Evolutionary conservation across 2,113 vertebrate genomes (phyloP).

Genomic region (Labeo rohita): DNA sequence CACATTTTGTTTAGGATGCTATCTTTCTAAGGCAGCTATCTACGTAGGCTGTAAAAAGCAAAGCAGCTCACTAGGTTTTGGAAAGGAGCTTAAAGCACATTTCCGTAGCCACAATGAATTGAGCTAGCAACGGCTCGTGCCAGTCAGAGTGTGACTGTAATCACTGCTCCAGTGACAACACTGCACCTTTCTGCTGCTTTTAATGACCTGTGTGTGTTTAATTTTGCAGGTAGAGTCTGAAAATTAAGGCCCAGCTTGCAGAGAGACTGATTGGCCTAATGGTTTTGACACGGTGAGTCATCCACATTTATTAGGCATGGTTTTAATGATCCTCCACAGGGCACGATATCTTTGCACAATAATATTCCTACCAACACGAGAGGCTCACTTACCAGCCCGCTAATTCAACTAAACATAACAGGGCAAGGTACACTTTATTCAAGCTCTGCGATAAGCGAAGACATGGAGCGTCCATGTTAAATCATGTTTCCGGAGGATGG

Average conservation of each 20-base stretch:
- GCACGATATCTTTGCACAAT: slow-evolving; percentile 25
- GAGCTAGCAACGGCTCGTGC: neutral
- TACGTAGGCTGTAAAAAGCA: neutral
- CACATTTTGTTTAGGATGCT: neutral
- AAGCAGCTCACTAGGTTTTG: neutral
- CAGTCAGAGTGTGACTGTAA: neutral
- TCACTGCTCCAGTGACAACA: neutral
- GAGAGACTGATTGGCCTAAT: slow-evolving; percentile 35
- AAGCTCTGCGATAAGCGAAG: neutral
- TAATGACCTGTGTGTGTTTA: neutral
- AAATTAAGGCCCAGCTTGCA: neutral
- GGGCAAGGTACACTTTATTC: slow-evolving; percentile 17
- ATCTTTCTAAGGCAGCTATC: neutral
- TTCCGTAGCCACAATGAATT: neutral
- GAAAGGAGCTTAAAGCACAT: neutral
- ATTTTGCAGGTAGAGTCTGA: slow-evolving; percentile 29
- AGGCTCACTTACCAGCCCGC: slow-evolving; percentile 35
- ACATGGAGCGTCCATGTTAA: slow-evolving; percentile 15
- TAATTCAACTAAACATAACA: slow-evolving; percentile 52
- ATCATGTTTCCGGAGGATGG: slow-evolving; percentile 39
- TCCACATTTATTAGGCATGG: slow-evolving; percentile 28
- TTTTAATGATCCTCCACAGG: slow-evolving; percentile 51
- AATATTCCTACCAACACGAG: slow-evolving; percentile 28
- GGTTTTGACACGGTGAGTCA: slow-evolving; percentile 43
- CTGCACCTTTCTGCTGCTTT: slow-evolving; percentile 13